Evolutionary conservation across 2,113 vertebrate genomes (phyloP).

Genomic region (Zosterops japonicus): DNA sequence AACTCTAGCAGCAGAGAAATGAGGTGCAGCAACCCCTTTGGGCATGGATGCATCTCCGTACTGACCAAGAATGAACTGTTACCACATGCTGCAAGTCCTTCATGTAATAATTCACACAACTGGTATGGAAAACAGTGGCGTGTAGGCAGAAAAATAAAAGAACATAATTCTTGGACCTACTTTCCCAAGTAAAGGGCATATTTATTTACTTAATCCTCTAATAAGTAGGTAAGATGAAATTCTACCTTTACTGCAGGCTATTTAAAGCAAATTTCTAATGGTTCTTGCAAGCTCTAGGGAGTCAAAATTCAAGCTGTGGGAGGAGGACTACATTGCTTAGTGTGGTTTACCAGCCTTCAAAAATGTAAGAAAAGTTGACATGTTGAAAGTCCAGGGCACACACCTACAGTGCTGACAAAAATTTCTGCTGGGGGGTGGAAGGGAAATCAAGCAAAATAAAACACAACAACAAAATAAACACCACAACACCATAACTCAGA

Average conservation of each 20-base stretch:
- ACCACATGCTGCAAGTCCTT: neutral
- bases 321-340: neutral
- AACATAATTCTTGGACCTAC: neutral
- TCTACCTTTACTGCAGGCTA: constrained; percentile 15
- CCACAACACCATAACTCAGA: neutral
- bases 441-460: neutral
- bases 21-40: neutral
- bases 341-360: neutral
- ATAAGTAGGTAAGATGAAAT: neutral
- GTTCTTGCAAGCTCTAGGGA: neutral
- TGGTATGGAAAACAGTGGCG: neutral
- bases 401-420: neutral
- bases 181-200: neutral
- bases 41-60: neutral
- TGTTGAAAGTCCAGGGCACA: neutral
- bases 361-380: neutral
- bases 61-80: neutral
- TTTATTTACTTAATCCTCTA: constrained; percentile 44
- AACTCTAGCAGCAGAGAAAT: neutral
- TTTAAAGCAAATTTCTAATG: constrained; percentile 13
- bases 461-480: neutral
- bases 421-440: neutral
- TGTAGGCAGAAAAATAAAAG: neutral
- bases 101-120: neutral
- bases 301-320: neutral